These are phyloP conservation scores for Morpho deidamia DNA, from an alignment of 2,888 invertebrate genomes.

Conservation along the genomic window DNA sequence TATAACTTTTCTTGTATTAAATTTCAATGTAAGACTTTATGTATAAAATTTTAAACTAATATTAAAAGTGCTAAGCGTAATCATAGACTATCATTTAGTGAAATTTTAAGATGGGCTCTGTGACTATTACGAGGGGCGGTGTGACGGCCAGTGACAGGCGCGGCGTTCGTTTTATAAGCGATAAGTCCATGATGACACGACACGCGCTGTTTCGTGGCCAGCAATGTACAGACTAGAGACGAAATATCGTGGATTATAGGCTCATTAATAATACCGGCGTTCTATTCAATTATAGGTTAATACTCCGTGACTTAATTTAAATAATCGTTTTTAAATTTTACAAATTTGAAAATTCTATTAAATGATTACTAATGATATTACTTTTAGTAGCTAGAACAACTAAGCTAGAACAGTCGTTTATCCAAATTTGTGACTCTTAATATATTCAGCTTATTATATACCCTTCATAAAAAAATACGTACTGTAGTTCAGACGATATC, in stretches of 20 bases:
- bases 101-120: not conserved
- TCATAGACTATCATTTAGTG: not conserved
- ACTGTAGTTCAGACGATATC: too few species aligned
- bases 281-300: not conserved
- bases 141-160: conserved; percentile 52
- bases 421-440: too few species aligned
- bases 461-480: too few species aligned
- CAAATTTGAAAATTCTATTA: too few species aligned
- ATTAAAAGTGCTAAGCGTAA: too few species aligned
- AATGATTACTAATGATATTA: too few species aligned
- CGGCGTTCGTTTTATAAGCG: conserved; percentile 32
- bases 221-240: conserved; percentile 1
- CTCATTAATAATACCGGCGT: conserved; percentile 10
- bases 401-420: too few species aligned
- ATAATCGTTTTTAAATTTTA: not conserved
- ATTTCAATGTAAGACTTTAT: too few species aligned
- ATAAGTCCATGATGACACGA: conserved; percentile 52
- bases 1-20: too few species aligned
- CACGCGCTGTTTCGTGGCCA: conserved; percentile 45
- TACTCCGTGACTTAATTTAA: not conserved
- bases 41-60: too few species aligned
- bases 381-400: too few species aligned
- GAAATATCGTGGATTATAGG: conserved; percentile 16
- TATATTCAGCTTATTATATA: too few species aligned
- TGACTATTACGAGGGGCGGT: conserved; percentile 28